Evolutionary conservation across 2,113 vertebrate genomes (phyloP).

Genomic region (Percina caprodes): DNA sequence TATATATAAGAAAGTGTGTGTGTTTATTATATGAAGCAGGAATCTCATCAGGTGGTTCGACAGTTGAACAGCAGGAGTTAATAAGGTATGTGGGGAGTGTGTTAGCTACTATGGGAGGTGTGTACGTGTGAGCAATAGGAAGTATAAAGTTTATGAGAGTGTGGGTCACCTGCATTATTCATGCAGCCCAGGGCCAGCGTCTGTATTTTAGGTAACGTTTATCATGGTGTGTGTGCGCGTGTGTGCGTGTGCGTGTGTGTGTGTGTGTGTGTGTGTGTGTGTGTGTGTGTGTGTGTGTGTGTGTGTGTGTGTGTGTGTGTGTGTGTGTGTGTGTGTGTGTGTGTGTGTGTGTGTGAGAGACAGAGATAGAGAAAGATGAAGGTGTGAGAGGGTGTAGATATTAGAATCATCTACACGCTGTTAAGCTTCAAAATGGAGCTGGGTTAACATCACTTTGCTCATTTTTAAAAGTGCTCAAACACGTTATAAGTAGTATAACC

Average conservation of each 20-base stretch:
- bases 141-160: conserved; percentile 69
- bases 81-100: conserved; percentile 56
- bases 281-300: conserved; percentile 29
- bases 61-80: conserved; percentile 57
- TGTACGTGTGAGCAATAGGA: conserved; percentile 54
- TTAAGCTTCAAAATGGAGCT: conserved; percentile 31
- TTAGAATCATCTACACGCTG: conserved; percentile 34
- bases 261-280: conserved; percentile 26
- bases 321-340: conserved; percentile 32
- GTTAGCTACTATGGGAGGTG: conserved; percentile 28
- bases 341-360: background rate
- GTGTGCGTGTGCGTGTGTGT: conserved; percentile 33
- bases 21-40: conserved; percentile 28
- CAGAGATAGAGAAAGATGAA: conserved; percentile 12
- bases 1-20: conserved; percentile 24
- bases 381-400: background rate
- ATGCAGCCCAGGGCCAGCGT: conserved; percentile 65
- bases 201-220: conserved; percentile 70
- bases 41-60: conserved; percentile 48
- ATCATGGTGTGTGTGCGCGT: conserved; percentile 31
- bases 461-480: conserved; percentile 27
- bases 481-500: background rate
- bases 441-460: conserved; percentile 37
- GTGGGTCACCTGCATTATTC: conserved; percentile 72
- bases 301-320: conserved; percentile 1